These are phyloP conservation scores for Heliconius himera DNA, from an alignment of 1,140 invertebrate genomes.

Conservation along the genomic window DNA sequence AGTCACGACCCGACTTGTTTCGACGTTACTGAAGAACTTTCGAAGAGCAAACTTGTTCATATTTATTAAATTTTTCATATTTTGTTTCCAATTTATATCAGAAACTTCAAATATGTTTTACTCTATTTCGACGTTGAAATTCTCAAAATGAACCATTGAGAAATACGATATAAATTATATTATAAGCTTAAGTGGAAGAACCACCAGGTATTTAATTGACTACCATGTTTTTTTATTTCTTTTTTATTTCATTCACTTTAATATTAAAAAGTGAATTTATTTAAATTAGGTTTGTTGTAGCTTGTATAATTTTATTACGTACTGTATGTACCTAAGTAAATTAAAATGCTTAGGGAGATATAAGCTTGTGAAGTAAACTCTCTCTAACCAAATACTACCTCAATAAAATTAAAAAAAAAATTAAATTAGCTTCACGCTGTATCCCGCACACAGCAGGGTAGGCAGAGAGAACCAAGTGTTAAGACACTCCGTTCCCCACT, in stretches of 20 bases:
- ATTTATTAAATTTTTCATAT: slow-evolving; percentile 23
- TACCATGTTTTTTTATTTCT: too few species aligned
- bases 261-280: neutral
- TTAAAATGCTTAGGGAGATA: neutral
- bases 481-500: too few species aligned
- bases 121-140: neutral
- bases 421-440: too few species aligned
- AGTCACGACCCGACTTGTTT: slow-evolving; percentile 22
- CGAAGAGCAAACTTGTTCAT: slow-evolving; percentile 21
- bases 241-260: neutral
- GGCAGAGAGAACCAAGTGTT: too few species aligned
- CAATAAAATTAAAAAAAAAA: too few species aligned
- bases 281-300: neutral
- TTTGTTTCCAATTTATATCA: neutral
- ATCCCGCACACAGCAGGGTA: too few species aligned
- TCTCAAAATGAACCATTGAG: neutral
- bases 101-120: neutral
- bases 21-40: slow-evolving; percentile 21
- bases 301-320: neutral
- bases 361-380: neutral
- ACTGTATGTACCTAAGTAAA: neutral
- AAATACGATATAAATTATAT: neutral
- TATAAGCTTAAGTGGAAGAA: neutral
- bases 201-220: too few species aligned
- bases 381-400: neutral